Evolutionary conservation across 2,797 vertebrate species (phyloP).

Genomic region (Neosilurus mollespiculum): DNA sequence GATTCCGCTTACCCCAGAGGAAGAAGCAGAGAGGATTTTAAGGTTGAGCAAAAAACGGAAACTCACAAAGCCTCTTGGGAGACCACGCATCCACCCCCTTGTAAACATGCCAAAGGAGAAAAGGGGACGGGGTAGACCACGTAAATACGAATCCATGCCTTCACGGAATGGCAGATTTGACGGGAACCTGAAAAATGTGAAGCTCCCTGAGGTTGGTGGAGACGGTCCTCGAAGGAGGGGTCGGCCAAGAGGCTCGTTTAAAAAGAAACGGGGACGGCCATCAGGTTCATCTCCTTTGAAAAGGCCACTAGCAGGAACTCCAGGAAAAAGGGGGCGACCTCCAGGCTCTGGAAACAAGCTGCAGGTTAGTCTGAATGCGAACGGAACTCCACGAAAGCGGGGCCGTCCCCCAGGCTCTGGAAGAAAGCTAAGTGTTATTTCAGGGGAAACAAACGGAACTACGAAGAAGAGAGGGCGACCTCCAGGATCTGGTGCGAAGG

Average conservation of each 20-base stretch:
- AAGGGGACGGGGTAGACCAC: conserved; percentile 71
- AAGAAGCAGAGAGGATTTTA: conserved; percentile 56
- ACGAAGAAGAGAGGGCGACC: conserved; percentile 64
- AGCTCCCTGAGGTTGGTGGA: background rate
- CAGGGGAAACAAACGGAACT: conserved; percentile 21
- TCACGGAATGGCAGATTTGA: conserved; percentile 14
- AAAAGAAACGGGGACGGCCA: conserved; percentile 26
- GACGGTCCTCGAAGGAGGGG: conserved; percentile 40
- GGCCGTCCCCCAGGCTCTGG: conserved; percentile 56
- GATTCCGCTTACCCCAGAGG: conserved; percentile 65
- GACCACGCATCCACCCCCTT: conserved; percentile 74
- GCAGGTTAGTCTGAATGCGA: background rate
- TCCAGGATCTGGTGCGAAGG: conserved; percentile 39
- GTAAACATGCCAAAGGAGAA: conserved; percentile 53
- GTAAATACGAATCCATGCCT: conserved; percentile 56
- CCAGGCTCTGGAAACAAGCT: conserved; percentile 39
- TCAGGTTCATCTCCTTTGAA: conserved; percentile 29
- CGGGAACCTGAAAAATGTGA: conserved; percentile 4
- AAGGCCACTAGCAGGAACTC: conserved; percentile 12
- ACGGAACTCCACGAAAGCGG: conserved; percentile 52
- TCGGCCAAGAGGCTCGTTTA: conserved; percentile 42
- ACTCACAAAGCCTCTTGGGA: conserved; percentile 74
- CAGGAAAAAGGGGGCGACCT: conserved; percentile 62
- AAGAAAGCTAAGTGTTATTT: conserved; percentile 3
- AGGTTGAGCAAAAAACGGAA: conserved; percentile 60